A percentile compares a stretch with the other conserved stretches of the same genome.
phyloP scores from a whole-genome alignment of 2,113 vertebrate species.

The Plectropomus leopardus region DNA sequence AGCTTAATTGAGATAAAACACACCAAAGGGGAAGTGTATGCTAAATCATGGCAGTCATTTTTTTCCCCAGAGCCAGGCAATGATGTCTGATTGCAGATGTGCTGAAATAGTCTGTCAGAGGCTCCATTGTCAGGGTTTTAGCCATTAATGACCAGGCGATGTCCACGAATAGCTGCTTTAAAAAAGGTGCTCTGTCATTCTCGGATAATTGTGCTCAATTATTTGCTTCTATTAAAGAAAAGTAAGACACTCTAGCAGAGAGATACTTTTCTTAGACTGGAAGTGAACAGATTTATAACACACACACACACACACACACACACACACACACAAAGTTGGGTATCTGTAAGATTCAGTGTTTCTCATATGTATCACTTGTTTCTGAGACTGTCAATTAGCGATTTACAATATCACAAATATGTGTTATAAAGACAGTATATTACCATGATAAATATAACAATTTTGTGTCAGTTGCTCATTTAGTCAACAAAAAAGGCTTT shows the following conservation, averaged over 20 bases:
- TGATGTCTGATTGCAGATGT: constrained; percentile 24
- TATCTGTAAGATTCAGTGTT: background rate
- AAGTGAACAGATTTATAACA: background rate
- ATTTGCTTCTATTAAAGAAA: background rate
- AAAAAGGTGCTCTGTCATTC: background rate
- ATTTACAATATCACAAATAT: background rate
- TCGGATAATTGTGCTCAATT: background rate
- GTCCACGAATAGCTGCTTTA: background rate
- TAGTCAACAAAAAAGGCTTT: background rate
- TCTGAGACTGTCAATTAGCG: background rate
- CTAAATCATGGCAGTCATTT: constrained; percentile 17
- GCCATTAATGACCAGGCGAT: background rate
- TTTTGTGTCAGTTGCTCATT: background rate
- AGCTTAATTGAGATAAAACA: constrained; percentile 49
- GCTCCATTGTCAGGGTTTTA: constrained; percentile 1
- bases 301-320: too few species aligned
- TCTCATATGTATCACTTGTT: background rate
- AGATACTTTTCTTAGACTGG: background rate
- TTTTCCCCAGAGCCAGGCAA: background rate
- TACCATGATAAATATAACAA: background rate
- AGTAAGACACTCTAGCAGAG: background rate
- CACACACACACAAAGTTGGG: too few species aligned
- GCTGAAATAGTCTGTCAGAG: constrained; percentile 29
- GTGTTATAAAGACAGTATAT: background rate
- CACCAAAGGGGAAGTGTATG: constrained; percentile 8